phyloP scores from a whole-genome alignment of 2,113 vertebrate genomes.

The Dipodomys merriami region DNA sequence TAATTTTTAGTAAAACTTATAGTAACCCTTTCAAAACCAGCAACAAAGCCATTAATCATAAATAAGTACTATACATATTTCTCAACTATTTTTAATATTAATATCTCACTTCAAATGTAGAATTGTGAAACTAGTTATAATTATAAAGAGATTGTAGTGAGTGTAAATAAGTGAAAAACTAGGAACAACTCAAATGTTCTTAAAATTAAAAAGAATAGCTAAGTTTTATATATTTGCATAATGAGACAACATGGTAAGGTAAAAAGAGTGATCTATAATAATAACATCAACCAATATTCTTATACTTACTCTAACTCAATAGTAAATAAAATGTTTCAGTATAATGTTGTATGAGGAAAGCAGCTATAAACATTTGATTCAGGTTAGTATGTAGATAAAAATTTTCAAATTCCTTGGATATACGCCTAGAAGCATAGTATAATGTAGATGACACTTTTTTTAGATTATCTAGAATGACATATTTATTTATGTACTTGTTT shows the following conservation, averaged over 20 bases:
- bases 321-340: neutral
- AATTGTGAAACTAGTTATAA: neutral
- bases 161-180: too few relatives aligned
- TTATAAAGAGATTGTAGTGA: neutral
- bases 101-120: neutral
- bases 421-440: neutral
- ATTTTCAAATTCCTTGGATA: neutral
- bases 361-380: neutral
- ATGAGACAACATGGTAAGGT: too few relatives aligned
- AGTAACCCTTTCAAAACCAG: neutral
- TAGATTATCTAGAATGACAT: neutral
- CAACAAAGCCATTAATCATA: neutral
- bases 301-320: too few relatives aligned
- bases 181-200: neutral
- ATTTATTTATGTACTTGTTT: neutral
- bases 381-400: neutral
- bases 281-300: too few relatives aligned
- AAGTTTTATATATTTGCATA: too few relatives aligned
- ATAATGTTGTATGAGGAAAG: neutral
- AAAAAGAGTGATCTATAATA: too few relatives aligned
- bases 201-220: neutral
- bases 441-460: neutral
- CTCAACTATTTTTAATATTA: neutral
- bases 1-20: slow-evolving; percentile 28
- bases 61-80: neutral